phyloP scores from a whole-genome alignment of 2,113 vertebrate genomes.

The Carlito syrichta region DNA sequence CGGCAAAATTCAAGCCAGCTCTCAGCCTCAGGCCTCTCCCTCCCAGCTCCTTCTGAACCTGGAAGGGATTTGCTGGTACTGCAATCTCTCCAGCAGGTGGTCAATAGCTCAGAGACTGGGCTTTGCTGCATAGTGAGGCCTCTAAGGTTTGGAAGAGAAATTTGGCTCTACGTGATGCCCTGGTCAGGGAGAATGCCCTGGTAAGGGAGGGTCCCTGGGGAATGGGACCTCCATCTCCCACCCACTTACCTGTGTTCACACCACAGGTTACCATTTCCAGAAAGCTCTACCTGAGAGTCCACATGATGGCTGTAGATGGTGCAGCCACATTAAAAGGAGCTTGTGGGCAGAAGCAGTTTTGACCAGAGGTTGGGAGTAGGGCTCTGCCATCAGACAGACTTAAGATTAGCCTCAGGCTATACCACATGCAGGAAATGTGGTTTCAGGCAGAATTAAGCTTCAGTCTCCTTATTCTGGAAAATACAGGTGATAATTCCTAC shows the following conservation, averaged over 20 bases:
- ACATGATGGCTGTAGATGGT: fast-evolving
- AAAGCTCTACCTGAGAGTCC: background rate
- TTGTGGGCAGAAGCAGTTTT: background rate
- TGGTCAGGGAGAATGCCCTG: no score
- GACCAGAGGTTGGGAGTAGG: background rate
- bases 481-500: background rate
- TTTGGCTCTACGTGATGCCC: background rate
- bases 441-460: background rate
- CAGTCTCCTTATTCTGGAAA: background rate
- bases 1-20: fast-evolving
- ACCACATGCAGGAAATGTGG: fast-evolving
- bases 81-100: background rate
- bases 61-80: background rate
- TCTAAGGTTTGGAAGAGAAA: background rate
- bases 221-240: fast-evolving
- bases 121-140: background rate
- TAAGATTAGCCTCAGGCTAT: background rate
- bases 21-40: fast-evolving
- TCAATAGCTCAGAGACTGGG: background rate
- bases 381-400: background rate
- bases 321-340: background rate
- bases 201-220: no score
- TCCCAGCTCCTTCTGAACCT: fast-evolving
- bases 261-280: background rate
- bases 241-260: background rate